Conservation (phyloP, 1,140 invertebrate species). For the Charaxes varanes region DNA sequence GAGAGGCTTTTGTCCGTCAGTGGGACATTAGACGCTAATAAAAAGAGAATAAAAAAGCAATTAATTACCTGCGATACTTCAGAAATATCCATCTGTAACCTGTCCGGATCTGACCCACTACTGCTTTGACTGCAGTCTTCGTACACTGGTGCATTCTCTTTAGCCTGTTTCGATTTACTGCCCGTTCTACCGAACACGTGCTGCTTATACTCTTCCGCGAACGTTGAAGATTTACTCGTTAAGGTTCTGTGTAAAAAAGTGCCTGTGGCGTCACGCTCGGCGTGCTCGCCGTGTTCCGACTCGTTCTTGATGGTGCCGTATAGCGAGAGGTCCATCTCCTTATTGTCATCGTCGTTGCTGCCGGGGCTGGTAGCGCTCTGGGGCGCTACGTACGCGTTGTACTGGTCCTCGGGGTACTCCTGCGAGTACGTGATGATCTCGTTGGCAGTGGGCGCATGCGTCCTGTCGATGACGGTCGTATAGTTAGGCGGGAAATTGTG, state of each 20-base stretch:
- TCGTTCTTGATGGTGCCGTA: conserved; percentile 55
- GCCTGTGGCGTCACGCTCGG: conserved; percentile 28
- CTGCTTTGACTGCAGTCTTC: conserved; percentile 71
- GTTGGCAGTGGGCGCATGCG: conserved; percentile 26
- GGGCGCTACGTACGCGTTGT: conserved; percentile 30
- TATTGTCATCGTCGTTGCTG: conserved; percentile 58
- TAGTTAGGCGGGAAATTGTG: conserved; percentile 55
- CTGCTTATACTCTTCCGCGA: conserved; percentile 54
- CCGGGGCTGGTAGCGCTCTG: conserved; percentile 42
- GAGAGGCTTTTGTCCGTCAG: too few relatives aligned
- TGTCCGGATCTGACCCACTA: conserved; percentile 69
- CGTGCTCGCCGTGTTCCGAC: conserved; percentile 33
- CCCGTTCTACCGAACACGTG: conserved; percentile 37
- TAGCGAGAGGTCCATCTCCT: conserved; percentile 68
- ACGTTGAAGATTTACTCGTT: conserved; percentile 35
- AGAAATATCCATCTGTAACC: conserved; percentile 72
- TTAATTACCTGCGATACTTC: conserved; percentile 68
- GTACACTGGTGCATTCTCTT: conserved; percentile 54
- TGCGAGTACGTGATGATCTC: conserved; percentile 35
- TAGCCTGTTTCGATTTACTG: conserved; percentile 39
- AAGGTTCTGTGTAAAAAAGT: conserved; percentile 39
- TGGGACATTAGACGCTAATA: too few relatives aligned
- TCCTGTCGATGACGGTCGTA: conserved; percentile 46
- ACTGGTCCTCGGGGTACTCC: conserved; percentile 54
- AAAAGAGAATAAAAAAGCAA: not conserved